phyloP scores from a whole-genome alignment of 2,888 invertebrate species.

The Rhingia campestris region DNA sequence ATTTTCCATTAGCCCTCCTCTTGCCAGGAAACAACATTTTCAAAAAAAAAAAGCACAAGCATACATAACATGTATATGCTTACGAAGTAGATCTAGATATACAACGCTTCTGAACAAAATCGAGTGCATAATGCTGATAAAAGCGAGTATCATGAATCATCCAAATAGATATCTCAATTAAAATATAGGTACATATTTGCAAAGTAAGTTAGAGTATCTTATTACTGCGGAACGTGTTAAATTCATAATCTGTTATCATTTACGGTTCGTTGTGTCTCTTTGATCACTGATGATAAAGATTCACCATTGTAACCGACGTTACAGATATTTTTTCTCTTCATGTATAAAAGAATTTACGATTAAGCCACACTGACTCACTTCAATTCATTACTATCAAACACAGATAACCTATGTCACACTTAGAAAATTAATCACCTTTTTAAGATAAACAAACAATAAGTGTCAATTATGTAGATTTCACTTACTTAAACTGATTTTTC shows the following conservation, averaged over 20 bases:
- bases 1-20: too few species aligned
- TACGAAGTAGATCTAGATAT: too few species aligned
- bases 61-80: too few species aligned
- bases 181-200: too few species aligned
- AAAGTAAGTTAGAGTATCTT: too few species aligned
- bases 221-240: too few species aligned
- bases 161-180: too few species aligned
- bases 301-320: neutral
- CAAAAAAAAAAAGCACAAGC: too few species aligned
- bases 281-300: conserved; percentile 12
- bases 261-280: neutral
- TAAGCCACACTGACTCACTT: conserved; percentile 29
- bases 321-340: neutral
- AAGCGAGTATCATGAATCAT: too few species aligned
- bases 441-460: neutral
- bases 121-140: too few species aligned
- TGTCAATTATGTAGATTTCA: conserved; percentile 71
- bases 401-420: conserved; percentile 43
- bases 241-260: conserved; percentile 10
- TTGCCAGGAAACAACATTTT: too few species aligned
- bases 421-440: neutral
- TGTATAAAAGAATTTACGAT: neutral
- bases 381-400: conserved; percentile 13
- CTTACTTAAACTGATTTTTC: conserved; percentile 95
- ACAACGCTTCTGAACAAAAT: too few species aligned